Base-by-base conservation (phyloP, 35 echinoderm and acorn worm genomes). In the Anneissia japonica region DNA sequence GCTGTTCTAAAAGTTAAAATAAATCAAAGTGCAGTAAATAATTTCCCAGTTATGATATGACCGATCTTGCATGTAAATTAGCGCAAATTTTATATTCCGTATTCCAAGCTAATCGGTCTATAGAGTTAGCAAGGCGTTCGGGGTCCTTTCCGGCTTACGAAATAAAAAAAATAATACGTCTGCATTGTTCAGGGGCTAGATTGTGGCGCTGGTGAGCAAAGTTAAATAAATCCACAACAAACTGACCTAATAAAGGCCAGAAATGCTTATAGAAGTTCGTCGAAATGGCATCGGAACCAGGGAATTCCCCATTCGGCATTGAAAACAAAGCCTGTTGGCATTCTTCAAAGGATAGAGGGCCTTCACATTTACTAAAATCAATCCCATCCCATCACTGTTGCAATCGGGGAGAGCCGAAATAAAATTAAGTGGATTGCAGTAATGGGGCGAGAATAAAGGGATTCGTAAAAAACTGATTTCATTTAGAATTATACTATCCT, bases 241-340 rank as follows among this genome's bases (percentile, higher is more conserved):
- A 1, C 46, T 88, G 28, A 23, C 85, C 76, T n/a, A 87, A 78
- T 31, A 87, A 30, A 12, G 46, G 85, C 74, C 73, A 78, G 26
- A 87, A 87, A 36, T 86, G 74, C 39, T 86, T 76, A 77, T 87
- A 72, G 79, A 87, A 87, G n/a, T 87, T 76, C 31, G 75, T 37
- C 34, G 75, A 87, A 33, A 87, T 30, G 16, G 75, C 85, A 34
- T 87, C 76, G 19, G 74, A 46, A 32, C 77, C 76, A 87, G 85
- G 85, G 23, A 7, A 45, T 87, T 87, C 51, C 26, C 75, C 37
- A 87, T 80, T 80, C 0, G 74, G 19, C 21, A 87, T 85, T 41
- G 85, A 51, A 10, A 46, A 46, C 11, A 87, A 30, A 46, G 75
- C 85, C 14, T 46, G 30, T 12, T 16, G 46, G n/a, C 85, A 87